Evolutionary conservation across 2,113 vertebrate genomes (phyloP), one percentile per base, ranked within the genome.

Genomic region (Onychorhynchus coronatus): DNA sequence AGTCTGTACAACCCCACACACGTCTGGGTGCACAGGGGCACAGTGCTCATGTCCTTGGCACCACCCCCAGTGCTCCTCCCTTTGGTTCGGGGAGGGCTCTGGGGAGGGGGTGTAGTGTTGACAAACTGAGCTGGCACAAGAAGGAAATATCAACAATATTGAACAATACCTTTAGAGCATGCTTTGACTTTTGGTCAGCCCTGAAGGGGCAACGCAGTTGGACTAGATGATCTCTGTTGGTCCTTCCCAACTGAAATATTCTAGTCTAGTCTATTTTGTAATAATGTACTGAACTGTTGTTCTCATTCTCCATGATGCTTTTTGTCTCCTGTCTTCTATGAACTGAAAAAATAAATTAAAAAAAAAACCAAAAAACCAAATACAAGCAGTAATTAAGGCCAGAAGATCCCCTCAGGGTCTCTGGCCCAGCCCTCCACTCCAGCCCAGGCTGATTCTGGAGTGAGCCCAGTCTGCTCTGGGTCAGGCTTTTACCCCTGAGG

Each of bases 31-130:
- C 52, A 3, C 30, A 7, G 5, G 1, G 16, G 12, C 52, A 27
- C n/a, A 6, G 6, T 0, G 44, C 22, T 59, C 3, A 0, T 12
- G 33, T 8, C 8, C 33, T 18, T 2, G 37, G 65, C 39, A 41
- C 3, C 35, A 65, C 3, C 33, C 30, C 15, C 4, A 1, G 22
- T 6, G 0, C 9, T 21, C 20, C 41, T 13, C 14, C 1, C 25
- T 1, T 1, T 12, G n/a, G 46, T 6, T 18, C 14, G 24, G 23
- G 25, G 50, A 66, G n/a, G 8, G 58, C n/a, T 25, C 55, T 49
- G 65, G 23, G 27, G 18, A 50, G 27, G 3, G 31, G 20, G 13
- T 9, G 25, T 2, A 1, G 33, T 5, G 31, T n/a, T 76, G 86
- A 58, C 67, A 74, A 22, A 9, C n/a, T 3, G n/a, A 63, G 8